Percentiles rank a stretch among this genome's conserved stretches.
phyloP scores from a whole-genome alignment of 37 sponge, comb jelly and placozoan species.

The Petrosia ficiformis region DNA sequence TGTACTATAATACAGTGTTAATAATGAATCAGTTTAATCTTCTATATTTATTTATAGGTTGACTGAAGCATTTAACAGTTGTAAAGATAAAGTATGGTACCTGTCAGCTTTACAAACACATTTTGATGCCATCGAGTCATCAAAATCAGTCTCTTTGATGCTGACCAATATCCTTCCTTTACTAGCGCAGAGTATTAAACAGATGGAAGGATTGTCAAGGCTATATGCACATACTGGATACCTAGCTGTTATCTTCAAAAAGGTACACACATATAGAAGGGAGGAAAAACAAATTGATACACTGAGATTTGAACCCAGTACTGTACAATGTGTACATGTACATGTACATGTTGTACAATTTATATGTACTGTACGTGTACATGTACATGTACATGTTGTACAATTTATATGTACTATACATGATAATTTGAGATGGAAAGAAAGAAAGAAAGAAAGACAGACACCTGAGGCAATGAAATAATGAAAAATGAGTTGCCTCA shows the following conservation, averaged over 20 bases:
- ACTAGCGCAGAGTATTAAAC: constrained; percentile 24
- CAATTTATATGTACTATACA: neutral
- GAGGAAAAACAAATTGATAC: too few species aligned
- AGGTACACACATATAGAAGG: constrained; percentile 66
- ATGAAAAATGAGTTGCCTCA: too few species aligned
- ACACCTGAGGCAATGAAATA: too few species aligned
- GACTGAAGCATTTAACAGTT: constrained; percentile 83
- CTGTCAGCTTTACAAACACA: constrained; percentile 58
- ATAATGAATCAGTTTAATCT: neutral
- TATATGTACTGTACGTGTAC: neutral
- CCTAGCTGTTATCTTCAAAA: constrained; percentile 73
- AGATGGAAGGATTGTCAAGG: constrained; percentile 72
- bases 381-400: constrained; percentile 3
- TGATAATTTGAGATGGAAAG: too few species aligned
- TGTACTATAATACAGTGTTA: neutral
- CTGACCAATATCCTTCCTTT: constrained; percentile 34
- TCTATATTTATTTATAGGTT: constrained; percentile 30
- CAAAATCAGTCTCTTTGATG: constrained; percentile 7
- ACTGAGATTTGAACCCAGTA: too few species aligned
- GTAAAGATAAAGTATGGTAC: constrained; percentile 77
- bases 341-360: constrained; percentile 5
- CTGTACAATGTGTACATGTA: constrained; percentile 6
- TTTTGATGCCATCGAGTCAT: constrained; percentile 67
- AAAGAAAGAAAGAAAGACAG: too few species aligned
- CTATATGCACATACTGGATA: constrained; percentile 80